Base-by-base conservation (phyloP, 2,113 vertebrate species). In the Guaruba guarouba region DNA sequence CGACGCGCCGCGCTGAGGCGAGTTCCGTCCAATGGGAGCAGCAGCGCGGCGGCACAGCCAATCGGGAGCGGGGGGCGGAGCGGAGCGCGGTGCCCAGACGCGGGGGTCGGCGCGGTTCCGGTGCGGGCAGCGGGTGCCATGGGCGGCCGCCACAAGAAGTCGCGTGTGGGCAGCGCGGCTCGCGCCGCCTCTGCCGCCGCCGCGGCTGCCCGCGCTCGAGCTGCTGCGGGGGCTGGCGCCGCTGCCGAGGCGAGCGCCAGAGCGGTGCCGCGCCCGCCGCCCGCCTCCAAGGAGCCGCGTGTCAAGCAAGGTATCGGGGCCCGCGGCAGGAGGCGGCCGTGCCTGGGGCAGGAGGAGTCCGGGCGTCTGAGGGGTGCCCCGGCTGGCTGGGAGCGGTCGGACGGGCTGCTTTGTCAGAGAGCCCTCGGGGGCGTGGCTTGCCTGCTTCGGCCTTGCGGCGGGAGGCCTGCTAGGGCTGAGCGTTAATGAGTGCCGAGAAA, bases 71-170 rank as follows among this genome's bases (percentile, higher is more conserved):
- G 13, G 2, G 19, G 20, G 33, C 14, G 2, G 20, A 2, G 12
- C 12, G 3, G 2, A 5, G 11, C 1, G 9, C 5, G 2, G 54
- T 63, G 43, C 78, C 95, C 86, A 94, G 93, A 88, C 73, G 11
- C 12, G 17, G 29, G 20, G 20, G 15, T 3, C 5, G 8, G 52
- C 49, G 6, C 16, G 20, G 17, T 28, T 24, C 7, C 10, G 4
- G 8, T 3, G 10, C 6, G 14, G 7, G 5, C 2, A 6, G 2
- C 17, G 28, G 20, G 20, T 29, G 83, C 0, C 24, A 99, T 99
- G 99, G 99, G 99, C 4, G 99, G 99, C 37, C 99, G 99, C 81
- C 99, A 99, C 95, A 99, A 99, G 97, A 99, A 98, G 94, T 97
- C 97, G 64, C 95, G 97, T 27, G 86, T 90, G 7, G 97, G 98